Evolutionary conservation across 2,113 vertebrate species (phyloP), one percentile per base, ranked within the genome.

Genomic region (Archocentrus centrarchus): DNA sequence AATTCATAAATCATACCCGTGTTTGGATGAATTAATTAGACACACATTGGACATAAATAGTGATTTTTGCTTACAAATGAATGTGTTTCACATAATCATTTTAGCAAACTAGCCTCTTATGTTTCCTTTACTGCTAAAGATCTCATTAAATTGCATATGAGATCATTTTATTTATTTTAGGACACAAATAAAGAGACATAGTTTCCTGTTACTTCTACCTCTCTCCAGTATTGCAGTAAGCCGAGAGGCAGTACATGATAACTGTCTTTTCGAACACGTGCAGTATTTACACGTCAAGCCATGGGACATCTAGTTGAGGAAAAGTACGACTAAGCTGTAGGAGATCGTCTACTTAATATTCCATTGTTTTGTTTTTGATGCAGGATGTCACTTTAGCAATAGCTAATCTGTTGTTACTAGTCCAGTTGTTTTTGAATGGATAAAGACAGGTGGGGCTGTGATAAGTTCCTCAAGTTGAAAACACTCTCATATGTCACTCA

Each of bases 381-480:
- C 63, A 68, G 75, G 90, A 86, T 44, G 82, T 80, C 57, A 77
- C 85, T 73, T 89, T 75, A 58, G 59, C 75, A 75, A 88, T 87
- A 86, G 89, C 60, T 80, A 81, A 92, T 92, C 87, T 88, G 75
- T 66, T 82, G 63, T 83, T 58, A 60, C 80, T 70, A 76, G 78
- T 80, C 47, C 80, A 70, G 86, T 90, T 90, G 84, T 88, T 89
- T 93, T 85, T 89, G 88, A 90, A 91, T 86, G 90, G 86, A 85
- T 92, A 81, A 90, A 94, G 86, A 95, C 92, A 95, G 92, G 92
- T 94, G 94, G 85, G 83, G 62, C 86, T 78, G 63, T 87, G 86
- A 93, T 85, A 84, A 82, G 88, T 84, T 90, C 87, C 79, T 86
- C 70, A 83, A 88, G 80, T 91, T 93, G 91, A 90, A 88, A 86